Base-by-base conservation (phyloP, 2,113 vertebrate species). In the Plotosus lineatus region DNA sequence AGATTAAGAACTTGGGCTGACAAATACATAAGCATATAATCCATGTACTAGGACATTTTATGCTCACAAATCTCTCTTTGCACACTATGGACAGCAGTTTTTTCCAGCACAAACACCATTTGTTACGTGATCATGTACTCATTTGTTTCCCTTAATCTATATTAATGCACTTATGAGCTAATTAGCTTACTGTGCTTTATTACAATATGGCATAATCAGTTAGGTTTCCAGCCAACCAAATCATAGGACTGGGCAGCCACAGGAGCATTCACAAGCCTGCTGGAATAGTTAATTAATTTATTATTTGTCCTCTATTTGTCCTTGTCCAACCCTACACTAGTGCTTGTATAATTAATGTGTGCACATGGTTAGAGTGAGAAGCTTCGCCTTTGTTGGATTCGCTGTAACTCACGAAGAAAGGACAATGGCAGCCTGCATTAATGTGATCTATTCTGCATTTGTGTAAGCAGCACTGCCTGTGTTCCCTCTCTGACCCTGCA, bases 401-500 rank as follows among this genome's bases (percentile, higher is more conserved):
- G 56, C 21, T 61, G 75, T 73, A 68, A 44, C 40, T n/a, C 65
- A 46, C 60, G 74, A 76, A 44, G 40, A 76, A 42, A 28, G 74
- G 19, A 77, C 56, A 28, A 61, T 23, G 75, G 42, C 38, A 9
- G 55, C 38, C 53, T 76, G 36, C 74, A 28, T 76, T 60, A 76
- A 60, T 76, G 74, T 36, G 3, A 11, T 66, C 33, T 72, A 17
- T 56, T 79, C n/a, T 71, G 66, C 38, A 69, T 68, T n/a, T 5
- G 40, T 73, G 28, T 14, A 58, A 69, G 15, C 36, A 14, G 17
- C n/a, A 1, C 60, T 12, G 44, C 86, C 83, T 75, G 85, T 77
- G 48, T 83, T 72, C 79, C 74, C 78, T 86, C 82, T 77, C 79
- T 88, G 86, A 87, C 89, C 87, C 91, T 88, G 79, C 72, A 84